These are phyloP conservation scores for Drosophila atripex DNA, from an alignment of 2,888 invertebrate genomes.

Conservation along the genomic window DNA sequence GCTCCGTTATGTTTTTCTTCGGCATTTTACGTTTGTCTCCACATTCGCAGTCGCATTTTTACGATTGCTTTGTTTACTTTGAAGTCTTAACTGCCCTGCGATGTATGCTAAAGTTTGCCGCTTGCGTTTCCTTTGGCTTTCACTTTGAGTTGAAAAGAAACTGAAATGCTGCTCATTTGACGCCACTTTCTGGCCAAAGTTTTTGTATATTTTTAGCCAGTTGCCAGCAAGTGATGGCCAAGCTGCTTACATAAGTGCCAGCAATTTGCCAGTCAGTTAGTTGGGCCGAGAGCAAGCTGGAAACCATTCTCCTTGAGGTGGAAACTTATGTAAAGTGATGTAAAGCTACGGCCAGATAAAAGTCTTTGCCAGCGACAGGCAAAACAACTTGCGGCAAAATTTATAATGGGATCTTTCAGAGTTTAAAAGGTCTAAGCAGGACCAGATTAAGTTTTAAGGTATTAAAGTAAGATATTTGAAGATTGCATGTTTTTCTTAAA, in stretches of 20 bases:
- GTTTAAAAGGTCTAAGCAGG: constrained; percentile 13
- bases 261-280: constrained; percentile 51
- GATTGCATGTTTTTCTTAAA: too few relatives aligned
- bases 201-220: constrained; percentile 22
- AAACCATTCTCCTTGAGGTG: constrained; percentile 18
- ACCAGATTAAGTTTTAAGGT: constrained; percentile 9
- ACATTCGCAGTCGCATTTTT: constrained; percentile 45
- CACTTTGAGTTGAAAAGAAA: constrained; percentile 8
- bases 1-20: constrained; percentile 32
- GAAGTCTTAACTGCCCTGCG: constrained; percentile 49
- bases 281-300: constrained; percentile 2
- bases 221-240: constrained; percentile 28
- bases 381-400: constrained; percentile 18
- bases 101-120: constrained; percentile 47
- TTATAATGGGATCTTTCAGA: constrained; percentile 27
- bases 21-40: constrained; percentile 20
- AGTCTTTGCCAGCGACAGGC: constrained; percentile 21
- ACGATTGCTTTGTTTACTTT: constrained; percentile 49
- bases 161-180: constrained; percentile 49
- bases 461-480: too few relatives aligned
- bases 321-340: constrained; percentile 36
- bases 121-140: constrained; percentile 14
- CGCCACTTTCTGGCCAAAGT: constrained; percentile 42
- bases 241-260: constrained; percentile 46
- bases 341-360: constrained; percentile 9